Percentiles rank a stretch among this genome's conserved stretches.
Conservation (phyloP, 2,888 invertebrate species). For the Linnaemya vulpina region DNA sequence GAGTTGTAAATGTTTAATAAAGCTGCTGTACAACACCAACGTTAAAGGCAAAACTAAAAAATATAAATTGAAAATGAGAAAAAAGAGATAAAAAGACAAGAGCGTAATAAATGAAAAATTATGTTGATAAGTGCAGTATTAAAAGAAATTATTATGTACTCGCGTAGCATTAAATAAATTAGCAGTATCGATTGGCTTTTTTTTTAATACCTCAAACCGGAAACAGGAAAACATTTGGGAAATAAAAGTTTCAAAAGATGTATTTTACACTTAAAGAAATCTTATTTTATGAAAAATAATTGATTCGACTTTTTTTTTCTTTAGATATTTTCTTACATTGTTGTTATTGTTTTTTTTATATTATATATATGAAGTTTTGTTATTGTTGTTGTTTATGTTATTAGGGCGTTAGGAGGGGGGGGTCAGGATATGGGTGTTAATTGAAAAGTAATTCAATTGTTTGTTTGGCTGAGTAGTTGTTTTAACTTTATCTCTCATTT, state of each 20-base stretch:
- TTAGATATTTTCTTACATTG: constrained; percentile 12
- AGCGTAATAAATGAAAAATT: neutral
- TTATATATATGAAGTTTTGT: too few species aligned
- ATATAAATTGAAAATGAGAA: neutral
- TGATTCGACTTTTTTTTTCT: constrained; percentile 32
- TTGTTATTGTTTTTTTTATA: constrained; percentile 21
- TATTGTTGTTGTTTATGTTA: neutral
- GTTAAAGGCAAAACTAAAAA: neutral
- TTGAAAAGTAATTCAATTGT: neutral
- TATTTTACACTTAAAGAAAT: constrained; percentile 24
- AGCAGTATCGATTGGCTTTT: neutral
- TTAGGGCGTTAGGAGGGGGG: neutral
- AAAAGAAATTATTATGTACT: neutral
- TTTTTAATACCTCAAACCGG: constrained; percentile 27
- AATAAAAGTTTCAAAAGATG: constrained; percentile 10
- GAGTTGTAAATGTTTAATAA: constrained; percentile 39
- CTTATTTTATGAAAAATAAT: constrained; percentile 17
- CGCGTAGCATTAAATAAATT: neutral
- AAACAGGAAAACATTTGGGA: constrained; percentile 44
- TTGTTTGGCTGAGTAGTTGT: neutral
- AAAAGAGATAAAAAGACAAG: neutral
- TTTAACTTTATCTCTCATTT: neutral
- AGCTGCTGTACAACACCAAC: constrained; percentile 38
- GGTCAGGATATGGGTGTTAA: neutral
- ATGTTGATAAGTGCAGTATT: neutral